phyloP scores from a whole-genome alignment of 2,888 invertebrate genomes.

The Drosophila anomelani region DNA sequence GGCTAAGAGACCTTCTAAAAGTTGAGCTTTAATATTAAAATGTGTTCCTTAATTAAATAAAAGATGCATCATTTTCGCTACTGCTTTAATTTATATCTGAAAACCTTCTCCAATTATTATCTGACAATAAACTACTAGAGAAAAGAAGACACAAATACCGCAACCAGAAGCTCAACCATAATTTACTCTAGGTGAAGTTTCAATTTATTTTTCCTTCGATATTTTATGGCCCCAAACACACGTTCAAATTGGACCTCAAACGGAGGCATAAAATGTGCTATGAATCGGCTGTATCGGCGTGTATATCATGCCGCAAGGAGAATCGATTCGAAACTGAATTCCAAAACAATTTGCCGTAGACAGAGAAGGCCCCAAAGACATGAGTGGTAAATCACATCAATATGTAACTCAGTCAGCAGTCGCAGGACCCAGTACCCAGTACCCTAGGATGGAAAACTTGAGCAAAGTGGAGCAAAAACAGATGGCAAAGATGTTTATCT shows the following conservation, averaged over 20 bases:
- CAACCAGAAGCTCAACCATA: constrained; percentile 1
- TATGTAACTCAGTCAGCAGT: constrained; percentile 68
- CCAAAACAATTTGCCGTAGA: constrained; percentile 76
- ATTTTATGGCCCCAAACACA: constrained; percentile 27
- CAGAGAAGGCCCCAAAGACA: constrained; percentile 66
- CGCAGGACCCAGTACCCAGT: constrained; percentile 10
- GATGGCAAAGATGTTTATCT: constrained; percentile 77
- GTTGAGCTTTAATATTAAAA: not conserved
- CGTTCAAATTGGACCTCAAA: constrained; percentile 31
- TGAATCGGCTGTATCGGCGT: constrained; percentile 45
- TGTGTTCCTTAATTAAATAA: not conserved
- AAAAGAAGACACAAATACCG: not conserved
- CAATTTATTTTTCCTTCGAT: constrained; percentile 30
- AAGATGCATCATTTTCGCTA: not conserved
- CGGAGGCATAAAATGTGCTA: constrained; percentile 53
- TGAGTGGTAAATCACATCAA: constrained; percentile 83
- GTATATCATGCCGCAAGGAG: constrained; percentile 45
- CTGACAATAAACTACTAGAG: constrained; percentile 4
- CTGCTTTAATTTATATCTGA: not conserved
- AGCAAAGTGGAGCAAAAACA: constrained; percentile 32
- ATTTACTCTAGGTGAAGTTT: constrained; percentile 25
- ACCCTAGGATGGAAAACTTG: constrained; percentile 7
- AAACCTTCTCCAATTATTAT: not conserved
- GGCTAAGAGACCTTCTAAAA: not conserved
- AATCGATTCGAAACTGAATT: constrained; percentile 77